Conservation (phyloP, 2,888 invertebrate species). For the Drosophila prostipennis region DNA sequence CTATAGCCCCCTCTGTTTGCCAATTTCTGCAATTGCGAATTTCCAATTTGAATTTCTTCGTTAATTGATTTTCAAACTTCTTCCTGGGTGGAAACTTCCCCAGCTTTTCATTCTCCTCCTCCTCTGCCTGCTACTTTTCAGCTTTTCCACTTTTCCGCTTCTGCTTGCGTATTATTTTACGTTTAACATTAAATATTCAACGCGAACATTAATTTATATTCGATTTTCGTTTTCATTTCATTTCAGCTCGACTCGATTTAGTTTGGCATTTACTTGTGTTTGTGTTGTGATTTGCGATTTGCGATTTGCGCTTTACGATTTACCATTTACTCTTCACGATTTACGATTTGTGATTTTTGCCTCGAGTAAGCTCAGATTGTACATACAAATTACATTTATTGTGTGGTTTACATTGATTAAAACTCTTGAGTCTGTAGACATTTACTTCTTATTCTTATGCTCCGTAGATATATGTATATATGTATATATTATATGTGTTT, state of each 20-base stretch:
- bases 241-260: constrained; percentile 30
- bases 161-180: constrained; percentile 21
- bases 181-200: constrained; percentile 49
- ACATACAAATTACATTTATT: constrained; percentile 54
- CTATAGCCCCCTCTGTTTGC: constrained; percentile 20
- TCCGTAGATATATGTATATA: constrained; percentile 10
- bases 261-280: constrained; percentile 17
- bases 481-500: constrained; percentile 24
- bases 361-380: constrained; percentile 67
- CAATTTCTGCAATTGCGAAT: constrained; percentile 33
- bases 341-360: constrained; percentile 2
- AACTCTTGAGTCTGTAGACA: constrained; percentile 43
- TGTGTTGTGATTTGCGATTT: neutral
- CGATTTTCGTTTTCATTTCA: constrained; percentile 20
- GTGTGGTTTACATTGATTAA: constrained; percentile 44
- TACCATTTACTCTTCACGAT: constrained; percentile 4
- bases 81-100: constrained; percentile 8
- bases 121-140: constrained; percentile 2
- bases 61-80: constrained; percentile 39
- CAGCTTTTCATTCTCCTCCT: neutral
- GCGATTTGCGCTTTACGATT: neutral
- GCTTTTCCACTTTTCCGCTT: constrained; percentile 15
- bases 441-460: constrained; percentile 30
- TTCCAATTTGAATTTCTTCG: constrained; percentile 42
- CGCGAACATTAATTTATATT: constrained; percentile 42